phyloP scores from a whole-genome alignment of 2,797 vertebrate genomes.

The Limnodromus scolopaceus region DNA sequence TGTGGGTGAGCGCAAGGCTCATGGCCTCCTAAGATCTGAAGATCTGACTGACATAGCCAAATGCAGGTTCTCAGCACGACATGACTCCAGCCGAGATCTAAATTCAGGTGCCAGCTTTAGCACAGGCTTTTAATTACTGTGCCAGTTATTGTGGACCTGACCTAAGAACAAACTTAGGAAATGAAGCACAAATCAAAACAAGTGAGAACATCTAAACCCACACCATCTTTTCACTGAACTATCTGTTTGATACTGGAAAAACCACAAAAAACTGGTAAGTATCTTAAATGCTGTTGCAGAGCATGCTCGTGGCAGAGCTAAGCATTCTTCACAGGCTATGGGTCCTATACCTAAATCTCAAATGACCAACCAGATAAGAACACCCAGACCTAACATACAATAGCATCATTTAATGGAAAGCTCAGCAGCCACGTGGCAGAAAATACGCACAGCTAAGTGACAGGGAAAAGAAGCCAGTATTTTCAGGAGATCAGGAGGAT shows the following conservation, averaged over 20 bases:
- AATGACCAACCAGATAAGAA: neutral
- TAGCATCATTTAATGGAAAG: neutral
- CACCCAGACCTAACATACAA: neutral
- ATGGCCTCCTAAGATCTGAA: neutral
- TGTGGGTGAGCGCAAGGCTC: accelerated
- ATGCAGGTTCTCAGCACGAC: neutral
- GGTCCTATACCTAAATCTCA: neutral
- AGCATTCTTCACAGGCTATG: accelerated
- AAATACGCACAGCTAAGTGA: neutral
- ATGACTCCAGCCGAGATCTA: neutral
- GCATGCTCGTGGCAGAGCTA: neutral
- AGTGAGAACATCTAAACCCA: neutral
- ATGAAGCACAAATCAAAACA: neutral
- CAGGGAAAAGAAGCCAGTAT: neutral
- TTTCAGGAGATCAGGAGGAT: neutral
- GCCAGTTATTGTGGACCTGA: neutral
- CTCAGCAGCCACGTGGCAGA: neutral
- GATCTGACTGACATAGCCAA: neutral
- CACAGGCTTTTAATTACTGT: neutral
- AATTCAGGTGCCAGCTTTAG: neutral
- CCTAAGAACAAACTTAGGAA: neutral
- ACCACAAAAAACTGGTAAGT: neutral
- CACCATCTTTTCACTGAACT: neutral
- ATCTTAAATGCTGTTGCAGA: neutral
- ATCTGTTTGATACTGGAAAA: neutral